Evolutionary conservation across 2,888 invertebrate genomes (phyloP).

Genomic region (Allophyes oxyacanthae): DNA sequence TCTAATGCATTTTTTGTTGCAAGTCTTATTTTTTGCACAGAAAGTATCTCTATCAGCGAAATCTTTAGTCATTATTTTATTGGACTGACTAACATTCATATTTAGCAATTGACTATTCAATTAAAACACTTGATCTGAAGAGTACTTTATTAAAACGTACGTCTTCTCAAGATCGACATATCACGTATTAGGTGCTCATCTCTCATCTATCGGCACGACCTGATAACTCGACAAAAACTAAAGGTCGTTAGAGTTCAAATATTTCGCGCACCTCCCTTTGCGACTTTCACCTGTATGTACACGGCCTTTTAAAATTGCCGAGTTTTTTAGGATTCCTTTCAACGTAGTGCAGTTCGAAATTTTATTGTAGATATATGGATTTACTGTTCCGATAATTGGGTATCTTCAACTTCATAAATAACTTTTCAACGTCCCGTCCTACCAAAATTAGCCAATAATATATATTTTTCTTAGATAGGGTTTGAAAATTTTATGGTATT

Average conservation of each 20-base stretch:
- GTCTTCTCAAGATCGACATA: constrained; percentile 21
- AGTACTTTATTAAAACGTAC: constrained; percentile 6
- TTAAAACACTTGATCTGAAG: background rate
- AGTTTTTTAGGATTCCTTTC: constrained; percentile 34
- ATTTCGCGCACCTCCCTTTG: constrained; percentile 61
- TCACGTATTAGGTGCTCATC: constrained; percentile 34
- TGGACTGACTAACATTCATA: too few species aligned
- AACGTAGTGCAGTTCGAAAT: background rate
- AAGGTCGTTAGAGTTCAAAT: constrained; percentile 77
- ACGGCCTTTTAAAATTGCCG: constrained; percentile 25
- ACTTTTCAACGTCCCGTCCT: too few species aligned
- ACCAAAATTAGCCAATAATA: too few species aligned
- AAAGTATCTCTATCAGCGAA: background rate
- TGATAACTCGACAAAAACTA: constrained; percentile 61
- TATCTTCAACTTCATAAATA: background rate
- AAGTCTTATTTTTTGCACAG: constrained; percentile 5
- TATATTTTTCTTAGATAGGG: too few species aligned
- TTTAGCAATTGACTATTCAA: background rate
- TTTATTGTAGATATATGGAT: background rate
- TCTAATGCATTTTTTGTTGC: constrained; percentile 28
- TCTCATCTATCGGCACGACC: constrained; percentile 31
- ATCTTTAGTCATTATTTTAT: too few species aligned
- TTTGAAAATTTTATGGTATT: too few species aligned
- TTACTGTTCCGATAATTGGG: too few species aligned
- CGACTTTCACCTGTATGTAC: constrained; percentile 73